Percentiles rank a stretch among this genome's conserved stretches.
phyloP scores from a whole-genome alignment of 2,888 invertebrate genomes.

The Stenurella melanura region DNA sequence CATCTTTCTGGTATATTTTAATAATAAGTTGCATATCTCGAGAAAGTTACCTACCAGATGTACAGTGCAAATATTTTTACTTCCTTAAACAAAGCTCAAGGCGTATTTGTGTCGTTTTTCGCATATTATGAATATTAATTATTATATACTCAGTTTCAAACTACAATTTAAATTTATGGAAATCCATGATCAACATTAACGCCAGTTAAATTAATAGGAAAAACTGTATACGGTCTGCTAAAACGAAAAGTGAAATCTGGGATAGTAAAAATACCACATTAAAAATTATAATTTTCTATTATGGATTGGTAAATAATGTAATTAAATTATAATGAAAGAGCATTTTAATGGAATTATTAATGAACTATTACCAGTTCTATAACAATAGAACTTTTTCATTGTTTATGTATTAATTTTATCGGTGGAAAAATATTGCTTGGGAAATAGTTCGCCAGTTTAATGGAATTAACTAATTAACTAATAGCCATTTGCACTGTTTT shows the following conservation, averaged over 20 bases:
- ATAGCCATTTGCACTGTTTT: too few species aligned
- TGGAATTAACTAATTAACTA: too few species aligned
- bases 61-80: background rate
- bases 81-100: conserved; percentile 1
- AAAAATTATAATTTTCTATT: conserved; percentile 16
- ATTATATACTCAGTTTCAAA: conserved; percentile 9
- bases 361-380: background rate
- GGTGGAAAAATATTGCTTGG: background rate
- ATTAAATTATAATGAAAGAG: conserved; percentile 24
- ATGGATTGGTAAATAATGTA: conserved; percentile 16
- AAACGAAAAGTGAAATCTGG: conserved; percentile 27
- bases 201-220: conserved; percentile 22
- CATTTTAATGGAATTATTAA: background rate
- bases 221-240: conserved; percentile 5
- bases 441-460: background rate
- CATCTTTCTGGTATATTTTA: background rate
- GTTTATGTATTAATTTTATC: background rate
- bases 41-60: background rate
- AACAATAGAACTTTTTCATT: background rate
- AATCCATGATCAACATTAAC: conserved; percentile 29
- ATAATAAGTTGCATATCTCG: background rate
- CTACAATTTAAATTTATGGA: conserved; percentile 37
- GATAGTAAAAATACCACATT: background rate
- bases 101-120: background rate
- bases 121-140: conserved; percentile 34